A percentile compares a stretch with the other conserved stretches of the same genome.
Evolutionary conservation across 2,888 invertebrate genomes (phyloP).

Genomic region (Hedychridium roseum): DNA sequence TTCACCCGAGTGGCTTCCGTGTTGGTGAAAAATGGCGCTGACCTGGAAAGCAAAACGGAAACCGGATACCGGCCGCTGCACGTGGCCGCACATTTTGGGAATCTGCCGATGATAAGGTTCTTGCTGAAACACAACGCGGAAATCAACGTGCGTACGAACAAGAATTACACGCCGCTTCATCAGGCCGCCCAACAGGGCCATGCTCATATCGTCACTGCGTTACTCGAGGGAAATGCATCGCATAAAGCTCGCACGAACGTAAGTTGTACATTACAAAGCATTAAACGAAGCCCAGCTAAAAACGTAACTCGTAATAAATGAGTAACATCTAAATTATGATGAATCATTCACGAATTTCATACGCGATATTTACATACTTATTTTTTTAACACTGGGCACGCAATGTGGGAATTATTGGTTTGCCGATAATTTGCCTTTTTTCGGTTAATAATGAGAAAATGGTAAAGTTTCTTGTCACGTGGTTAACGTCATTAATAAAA

Average conservation of each 20-base stretch:
- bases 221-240: constrained; percentile 91
- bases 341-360: too few species aligned
- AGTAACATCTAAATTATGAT: too few species aligned
- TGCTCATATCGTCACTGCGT: constrained; percentile 89
- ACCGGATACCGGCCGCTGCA: constrained; percentile 96
- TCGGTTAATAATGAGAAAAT: too few species aligned
- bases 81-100: constrained; percentile 97
- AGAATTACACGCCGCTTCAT: constrained; percentile 89
- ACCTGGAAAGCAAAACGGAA: constrained; percentile 76
- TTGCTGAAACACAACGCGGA: constrained; percentile 89
- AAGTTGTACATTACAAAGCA: constrained; percentile 62
- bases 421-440: too few species aligned
- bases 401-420: too few species aligned
- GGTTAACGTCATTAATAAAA: too few species aligned
- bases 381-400: too few species aligned
- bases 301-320: too few species aligned
- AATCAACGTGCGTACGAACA: constrained; percentile 78
- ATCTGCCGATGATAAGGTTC: constrained; percentile 88
- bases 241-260: constrained; percentile 95
- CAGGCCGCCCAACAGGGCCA: constrained; percentile 99
- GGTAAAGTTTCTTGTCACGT: too few species aligned
- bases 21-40: constrained; percentile 80
- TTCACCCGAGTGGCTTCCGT: constrained; percentile 85
- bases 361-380: too few species aligned
- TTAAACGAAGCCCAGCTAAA: too few species aligned